Conservation (phyloP, 2,113 vertebrate genomes). For the Microtus ochrogaster region DNA sequence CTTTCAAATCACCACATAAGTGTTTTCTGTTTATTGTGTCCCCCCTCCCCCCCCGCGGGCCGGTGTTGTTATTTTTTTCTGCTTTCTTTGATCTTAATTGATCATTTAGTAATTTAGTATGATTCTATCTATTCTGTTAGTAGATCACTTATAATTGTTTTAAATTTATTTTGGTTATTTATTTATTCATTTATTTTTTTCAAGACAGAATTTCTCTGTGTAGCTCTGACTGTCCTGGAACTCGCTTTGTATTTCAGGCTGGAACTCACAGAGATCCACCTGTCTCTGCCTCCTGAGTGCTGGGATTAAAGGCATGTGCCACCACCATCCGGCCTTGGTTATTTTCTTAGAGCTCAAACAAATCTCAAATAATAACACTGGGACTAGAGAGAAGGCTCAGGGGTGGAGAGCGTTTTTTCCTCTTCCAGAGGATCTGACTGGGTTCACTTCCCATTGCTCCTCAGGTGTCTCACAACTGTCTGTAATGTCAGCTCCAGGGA, state of each 20-base stretch:
- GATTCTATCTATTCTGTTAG: background rate
- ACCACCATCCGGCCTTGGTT: background rate
- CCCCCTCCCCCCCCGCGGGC: accelerated
- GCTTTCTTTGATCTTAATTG: background rate
- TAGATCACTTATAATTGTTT: background rate
- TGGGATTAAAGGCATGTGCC: no score
- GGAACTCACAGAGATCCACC: no score
- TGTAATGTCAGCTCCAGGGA: background rate
- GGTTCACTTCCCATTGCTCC: background rate
- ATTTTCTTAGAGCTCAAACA: background rate
- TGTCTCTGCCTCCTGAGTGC: no score
- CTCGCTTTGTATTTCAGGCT: no score
- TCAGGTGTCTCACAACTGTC: background rate
- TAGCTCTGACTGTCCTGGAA: no score
- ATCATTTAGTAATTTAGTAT: background rate
- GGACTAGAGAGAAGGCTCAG: background rate
- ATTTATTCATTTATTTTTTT: no score
- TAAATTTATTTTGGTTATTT: background rate
- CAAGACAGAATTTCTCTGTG: no score
- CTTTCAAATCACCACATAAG: background rate
- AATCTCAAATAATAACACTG: background rate
- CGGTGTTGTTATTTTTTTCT: background rate
- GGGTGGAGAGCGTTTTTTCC: background rate
- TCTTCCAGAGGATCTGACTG: background rate
- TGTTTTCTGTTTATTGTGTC: background rate